A percentile compares a stretch with the other conserved stretches of the same genome.
Evolutionary conservation across 1,140 invertebrate genomes (phyloP).

Genomic region (Drosophila tani): DNA sequence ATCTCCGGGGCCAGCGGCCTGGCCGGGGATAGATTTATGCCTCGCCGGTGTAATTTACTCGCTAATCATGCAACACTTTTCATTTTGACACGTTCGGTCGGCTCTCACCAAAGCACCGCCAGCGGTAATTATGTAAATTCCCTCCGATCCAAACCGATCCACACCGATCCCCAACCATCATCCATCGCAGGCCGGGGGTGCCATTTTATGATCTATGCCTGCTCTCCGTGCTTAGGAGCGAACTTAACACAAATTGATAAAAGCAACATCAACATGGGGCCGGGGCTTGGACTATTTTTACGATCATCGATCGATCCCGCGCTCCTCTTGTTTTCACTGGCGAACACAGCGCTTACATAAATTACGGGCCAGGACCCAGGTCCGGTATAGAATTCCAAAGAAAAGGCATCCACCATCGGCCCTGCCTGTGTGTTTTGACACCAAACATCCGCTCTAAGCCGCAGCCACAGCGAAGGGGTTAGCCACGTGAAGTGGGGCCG

Average conservation of each 20-base stretch:
- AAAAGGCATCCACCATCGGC: constrained; percentile 54
- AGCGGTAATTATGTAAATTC: constrained; percentile 81
- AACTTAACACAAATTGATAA: constrained; percentile 79
- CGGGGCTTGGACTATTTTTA: constrained; percentile 63
- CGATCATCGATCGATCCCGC: constrained; percentile 50
- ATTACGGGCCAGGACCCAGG: constrained; percentile 66
- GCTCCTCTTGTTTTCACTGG: constrained; percentile 67
- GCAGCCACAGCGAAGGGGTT: constrained; percentile 47
- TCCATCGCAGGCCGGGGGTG: constrained; percentile 50
- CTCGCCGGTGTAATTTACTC: constrained; percentile 70
- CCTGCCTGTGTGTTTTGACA: constrained; percentile 72
- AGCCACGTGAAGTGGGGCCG: constrained; percentile 3
- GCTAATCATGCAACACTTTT: constrained; percentile 82
- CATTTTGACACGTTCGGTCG: constrained; percentile 79
- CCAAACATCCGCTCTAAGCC: constrained; percentile 79
- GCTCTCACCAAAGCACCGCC: constrained; percentile 72
- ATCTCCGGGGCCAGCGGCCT: constrained; percentile 46
- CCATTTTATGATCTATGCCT: constrained; percentile 77
- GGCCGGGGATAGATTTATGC: constrained; percentile 66
- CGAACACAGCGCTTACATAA: constrained; percentile 75
- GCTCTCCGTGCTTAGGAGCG: constrained; percentile 70
- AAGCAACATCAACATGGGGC: constrained; percentile 47
- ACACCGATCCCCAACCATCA: constrained; percentile 8
- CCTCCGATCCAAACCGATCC: constrained; percentile 25
- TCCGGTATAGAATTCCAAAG: constrained; percentile 63